phyloP scores from a whole-genome alignment of 1,140 invertebrate species.

The Ephestia elutella region DNA sequence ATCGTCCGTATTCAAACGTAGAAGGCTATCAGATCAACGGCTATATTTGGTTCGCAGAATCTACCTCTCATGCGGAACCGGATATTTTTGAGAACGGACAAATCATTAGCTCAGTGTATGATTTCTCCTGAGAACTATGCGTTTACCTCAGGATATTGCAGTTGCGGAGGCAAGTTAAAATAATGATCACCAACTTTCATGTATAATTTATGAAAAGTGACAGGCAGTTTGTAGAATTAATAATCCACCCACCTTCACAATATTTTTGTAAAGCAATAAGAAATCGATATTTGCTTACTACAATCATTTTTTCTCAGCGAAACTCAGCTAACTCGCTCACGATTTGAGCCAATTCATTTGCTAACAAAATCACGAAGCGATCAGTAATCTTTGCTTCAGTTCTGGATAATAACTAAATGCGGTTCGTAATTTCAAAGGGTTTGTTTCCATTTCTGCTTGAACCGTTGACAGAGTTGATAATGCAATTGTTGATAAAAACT shows the following conservation, averaged over 20 bases:
- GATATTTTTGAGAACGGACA: constrained; percentile 7
- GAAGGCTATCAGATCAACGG: constrained; percentile 52
- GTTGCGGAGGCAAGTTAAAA: not conserved
- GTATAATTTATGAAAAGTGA: too few species aligned
- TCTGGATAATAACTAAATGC: constrained; percentile 25
- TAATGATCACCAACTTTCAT: not conserved
- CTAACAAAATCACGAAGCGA: not conserved
- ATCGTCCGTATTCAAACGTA: constrained; percentile 45
- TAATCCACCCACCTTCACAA: too few species aligned
- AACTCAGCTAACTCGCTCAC: not conserved
- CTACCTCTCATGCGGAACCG: constrained; percentile 17
- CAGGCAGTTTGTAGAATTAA: too few species aligned
- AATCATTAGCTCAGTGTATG: not conserved
- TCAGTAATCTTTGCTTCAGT: constrained; percentile 17
- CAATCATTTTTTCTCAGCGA: not conserved
- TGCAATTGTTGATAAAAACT: constrained; percentile 4
- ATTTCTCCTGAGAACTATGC: not conserved
- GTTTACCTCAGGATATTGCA: not conserved
- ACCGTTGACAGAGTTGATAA: constrained; percentile 11
- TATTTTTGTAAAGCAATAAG: too few species aligned
- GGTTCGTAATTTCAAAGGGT: constrained; percentile 19
- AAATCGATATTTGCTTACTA: not conserved
- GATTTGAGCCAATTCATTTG: not conserved
- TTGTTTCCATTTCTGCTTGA: constrained; percentile 24
- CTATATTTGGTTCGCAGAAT: constrained; percentile 52